Evolutionary conservation across 2,113 vertebrate species (phyloP).

Genomic region (Cygnus buccinator): DNA sequence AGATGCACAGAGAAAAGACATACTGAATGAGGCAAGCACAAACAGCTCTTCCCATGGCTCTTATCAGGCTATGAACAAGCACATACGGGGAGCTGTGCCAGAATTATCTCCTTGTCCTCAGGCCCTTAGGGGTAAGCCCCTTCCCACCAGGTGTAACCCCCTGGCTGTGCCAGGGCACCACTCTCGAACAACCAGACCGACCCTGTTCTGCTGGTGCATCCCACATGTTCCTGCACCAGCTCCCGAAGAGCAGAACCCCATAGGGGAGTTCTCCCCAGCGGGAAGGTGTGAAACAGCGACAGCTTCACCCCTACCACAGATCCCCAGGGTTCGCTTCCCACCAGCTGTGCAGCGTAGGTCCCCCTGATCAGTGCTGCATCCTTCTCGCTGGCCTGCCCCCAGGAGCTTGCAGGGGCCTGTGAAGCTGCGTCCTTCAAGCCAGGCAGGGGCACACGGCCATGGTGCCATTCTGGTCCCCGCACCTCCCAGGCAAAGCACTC

Average conservation of each 20-base stretch:
- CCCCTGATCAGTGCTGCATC: fast-evolving
- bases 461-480: not conserved
- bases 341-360: too few species aligned
- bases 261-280: not conserved
- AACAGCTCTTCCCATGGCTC: not conserved
- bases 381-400: not conserved
- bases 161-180: not conserved
- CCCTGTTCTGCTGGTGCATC: not conserved
- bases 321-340: fast-evolving
- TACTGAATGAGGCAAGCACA: not conserved
- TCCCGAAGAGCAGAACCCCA: not conserved
- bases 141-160: too few species aligned
- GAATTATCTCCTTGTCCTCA: not conserved
- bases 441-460: not conserved
- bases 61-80: not conserved
- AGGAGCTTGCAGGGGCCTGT: too few species aligned
- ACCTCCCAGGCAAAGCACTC: not conserved
- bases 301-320: not conserved
- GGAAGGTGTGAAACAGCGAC: not conserved
- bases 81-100: not conserved
- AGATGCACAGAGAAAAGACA: not conserved
- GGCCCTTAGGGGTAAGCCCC: not conserved
- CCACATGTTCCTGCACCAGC: not conserved
- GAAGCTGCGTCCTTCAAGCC: not conserved
- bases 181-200: too few species aligned